Evolutionary conservation across 2,113 vertebrate genomes (phyloP).

Genomic region (Gobio gobio): DNA sequence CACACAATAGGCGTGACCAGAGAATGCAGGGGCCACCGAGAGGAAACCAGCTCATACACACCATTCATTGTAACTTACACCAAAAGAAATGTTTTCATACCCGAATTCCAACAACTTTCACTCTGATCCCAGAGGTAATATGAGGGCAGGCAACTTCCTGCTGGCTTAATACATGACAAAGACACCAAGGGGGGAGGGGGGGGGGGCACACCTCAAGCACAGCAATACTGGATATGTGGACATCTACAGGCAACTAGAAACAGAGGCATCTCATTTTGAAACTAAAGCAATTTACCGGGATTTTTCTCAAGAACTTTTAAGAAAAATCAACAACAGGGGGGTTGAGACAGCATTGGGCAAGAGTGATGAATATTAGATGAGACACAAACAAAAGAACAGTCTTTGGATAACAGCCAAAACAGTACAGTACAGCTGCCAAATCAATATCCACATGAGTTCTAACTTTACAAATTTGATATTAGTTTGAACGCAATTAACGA

Average conservation of each 20-base stretch:
- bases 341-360: not conserved
- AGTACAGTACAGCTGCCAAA: not conserved
- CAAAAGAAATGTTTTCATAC: conserved; percentile 25
- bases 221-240: not conserved
- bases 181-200: not conserved
- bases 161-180: not conserved
- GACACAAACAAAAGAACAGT: not conserved
- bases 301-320: not conserved
- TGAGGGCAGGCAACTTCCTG: not conserved
- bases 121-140: not conserved
- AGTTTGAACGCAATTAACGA: not conserved
- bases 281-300: not conserved
- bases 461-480: not conserved
- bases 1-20: conserved; percentile 16
- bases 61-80: conserved; percentile 15
- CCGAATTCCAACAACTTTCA: not conserved
- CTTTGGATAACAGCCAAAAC: not conserved
- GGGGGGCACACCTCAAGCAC: not conserved
- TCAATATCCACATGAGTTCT: not conserved
- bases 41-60: not conserved
- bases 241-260: not conserved
- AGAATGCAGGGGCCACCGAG: not conserved
- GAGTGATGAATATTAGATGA: conserved; percentile 23
- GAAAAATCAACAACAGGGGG: not conserved
- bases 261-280: not conserved